These are phyloP conservation scores for Caenorhabditis auriculariae DNA, from an alignment of 2,888 invertebrate species.

Conservation along the genomic window DNA sequence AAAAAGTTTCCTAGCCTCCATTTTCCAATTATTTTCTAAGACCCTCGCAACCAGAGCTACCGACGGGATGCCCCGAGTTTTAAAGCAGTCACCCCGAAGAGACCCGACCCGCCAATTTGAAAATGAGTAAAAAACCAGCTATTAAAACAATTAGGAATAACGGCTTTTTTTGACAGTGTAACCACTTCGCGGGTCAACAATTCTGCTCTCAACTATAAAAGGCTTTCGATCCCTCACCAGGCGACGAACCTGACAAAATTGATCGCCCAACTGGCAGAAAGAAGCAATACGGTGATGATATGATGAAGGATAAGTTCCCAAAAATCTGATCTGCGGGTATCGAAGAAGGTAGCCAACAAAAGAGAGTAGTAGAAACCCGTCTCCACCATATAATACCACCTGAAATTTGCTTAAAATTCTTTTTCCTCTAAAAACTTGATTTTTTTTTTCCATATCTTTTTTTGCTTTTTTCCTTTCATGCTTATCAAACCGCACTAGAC, in stretches of 20 bases:
- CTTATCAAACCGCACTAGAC: background rate
- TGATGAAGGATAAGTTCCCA: conserved; percentile 67
- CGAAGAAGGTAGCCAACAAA: conserved; percentile 56
- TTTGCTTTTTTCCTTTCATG: background rate
- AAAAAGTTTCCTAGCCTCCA: no score
- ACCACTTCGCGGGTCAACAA: no score
- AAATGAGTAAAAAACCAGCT: no score
- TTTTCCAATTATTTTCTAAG: no score
- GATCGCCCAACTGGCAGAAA: conserved; percentile 65
- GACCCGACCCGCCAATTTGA: no score
- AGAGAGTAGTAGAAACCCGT: conserved; percentile 67
- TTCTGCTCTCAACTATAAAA: background rate
- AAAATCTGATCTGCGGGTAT: conserved; percentile 67
- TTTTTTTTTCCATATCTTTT: background rate
- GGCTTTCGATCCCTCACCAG: background rate
- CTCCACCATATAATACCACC: conserved; percentile 67
- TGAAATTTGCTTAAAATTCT: conserved; percentile 6
- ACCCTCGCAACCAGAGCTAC: no score
- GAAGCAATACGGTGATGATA: conserved; percentile 65
- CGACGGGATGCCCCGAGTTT: no score
- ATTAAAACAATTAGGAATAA: no score
- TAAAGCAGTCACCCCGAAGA: no score
- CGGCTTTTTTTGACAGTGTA: background rate
- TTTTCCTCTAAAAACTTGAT: background rate
- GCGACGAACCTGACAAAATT: conserved; percentile 38